Conservation (phyloP, 2,797 vertebrate genomes). For the Sebastes hubbsi region DNA sequence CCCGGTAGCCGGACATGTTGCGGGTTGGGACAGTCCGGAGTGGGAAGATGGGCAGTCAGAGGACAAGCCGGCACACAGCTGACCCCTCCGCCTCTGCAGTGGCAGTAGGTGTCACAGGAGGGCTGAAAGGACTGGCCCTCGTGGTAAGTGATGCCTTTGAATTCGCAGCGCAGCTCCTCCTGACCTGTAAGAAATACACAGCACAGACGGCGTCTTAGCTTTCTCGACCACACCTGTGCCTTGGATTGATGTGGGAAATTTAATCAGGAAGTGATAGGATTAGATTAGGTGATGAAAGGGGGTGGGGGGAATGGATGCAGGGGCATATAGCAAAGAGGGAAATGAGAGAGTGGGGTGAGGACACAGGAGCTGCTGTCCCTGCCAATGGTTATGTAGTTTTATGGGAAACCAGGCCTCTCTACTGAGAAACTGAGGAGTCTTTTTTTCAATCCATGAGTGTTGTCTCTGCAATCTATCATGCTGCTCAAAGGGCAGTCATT, state of each 20-base stretch:
- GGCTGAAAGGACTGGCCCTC: constrained; percentile 93
- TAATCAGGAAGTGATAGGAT: constrained; percentile 39
- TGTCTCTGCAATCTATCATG: constrained; percentile 56
- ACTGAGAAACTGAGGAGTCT: constrained; percentile 20
- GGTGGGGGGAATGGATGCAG: background rate
- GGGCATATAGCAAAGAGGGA: background rate
- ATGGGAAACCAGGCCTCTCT: constrained; percentile 32
- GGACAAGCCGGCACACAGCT: constrained; percentile 88
- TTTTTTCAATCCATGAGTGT: constrained; percentile 39
- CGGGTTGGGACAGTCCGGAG: constrained; percentile 88
- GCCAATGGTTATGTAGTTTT: constrained; percentile 22
- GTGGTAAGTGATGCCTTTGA: constrained; percentile 85
- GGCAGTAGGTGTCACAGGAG: constrained; percentile 88
- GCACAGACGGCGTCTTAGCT: background rate
- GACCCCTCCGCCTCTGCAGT: constrained; percentile 87
- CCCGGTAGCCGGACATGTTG: constrained; percentile 84
- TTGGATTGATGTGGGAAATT: constrained; percentile 17
- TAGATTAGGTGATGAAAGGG: background rate
- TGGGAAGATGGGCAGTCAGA: constrained; percentile 83
- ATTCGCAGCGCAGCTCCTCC: constrained; percentile 85
- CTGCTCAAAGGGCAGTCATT: constrained; percentile 27
- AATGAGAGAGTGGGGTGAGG: constrained; percentile 5
- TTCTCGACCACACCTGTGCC: background rate
- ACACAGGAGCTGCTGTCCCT: constrained; percentile 38
- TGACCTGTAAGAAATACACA: constrained; percentile 77